Evolutionary conservation across 2,797 vertebrate species (phyloP).

Genomic region (Arrhamphus sclerolepis): DNA sequence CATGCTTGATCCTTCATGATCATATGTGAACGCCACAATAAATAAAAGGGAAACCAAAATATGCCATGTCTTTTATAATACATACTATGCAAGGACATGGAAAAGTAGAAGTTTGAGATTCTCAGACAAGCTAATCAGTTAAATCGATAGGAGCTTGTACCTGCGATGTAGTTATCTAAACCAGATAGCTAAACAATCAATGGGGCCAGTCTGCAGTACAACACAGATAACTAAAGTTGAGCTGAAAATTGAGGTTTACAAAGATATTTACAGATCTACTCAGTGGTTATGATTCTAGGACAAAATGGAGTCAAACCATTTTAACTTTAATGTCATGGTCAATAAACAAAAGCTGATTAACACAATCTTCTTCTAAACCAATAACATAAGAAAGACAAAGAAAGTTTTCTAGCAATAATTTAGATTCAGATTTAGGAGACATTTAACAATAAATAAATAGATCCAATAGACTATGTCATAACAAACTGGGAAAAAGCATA

Average conservation of each 20-base stretch:
- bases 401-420: conserved; percentile 51
- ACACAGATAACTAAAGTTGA: conserved; percentile 42
- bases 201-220: conserved; percentile 72
- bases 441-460: conserved; percentile 67
- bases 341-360: conserved; percentile 15
- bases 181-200: conserved; percentile 61
- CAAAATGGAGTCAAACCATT: conserved; percentile 34
- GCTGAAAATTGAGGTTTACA: conserved; percentile 6
- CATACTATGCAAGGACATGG: conserved; percentile 69
- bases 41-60: conserved; percentile 78
- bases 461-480: conserved; percentile 46
- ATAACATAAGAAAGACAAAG: conserved; percentile 39
- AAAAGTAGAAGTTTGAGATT: conserved; percentile 39
- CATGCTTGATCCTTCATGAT: conserved; percentile 54
- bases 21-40: conserved; percentile 81
- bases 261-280: conserved; percentile 25
- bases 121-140: not conserved
- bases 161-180: conserved; percentile 38
- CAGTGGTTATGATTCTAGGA: conserved; percentile 37
- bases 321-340: conserved; percentile 18
- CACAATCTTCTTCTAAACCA: conserved; percentile 36
- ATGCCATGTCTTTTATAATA: conserved; percentile 72
- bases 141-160: conserved; percentile 29
- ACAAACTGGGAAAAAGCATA: conserved; percentile 45
- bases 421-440: conserved; percentile 45